Base-by-base conservation (phyloP, 2,888 invertebrate genomes). In the Oligia latruncula region DNA sequence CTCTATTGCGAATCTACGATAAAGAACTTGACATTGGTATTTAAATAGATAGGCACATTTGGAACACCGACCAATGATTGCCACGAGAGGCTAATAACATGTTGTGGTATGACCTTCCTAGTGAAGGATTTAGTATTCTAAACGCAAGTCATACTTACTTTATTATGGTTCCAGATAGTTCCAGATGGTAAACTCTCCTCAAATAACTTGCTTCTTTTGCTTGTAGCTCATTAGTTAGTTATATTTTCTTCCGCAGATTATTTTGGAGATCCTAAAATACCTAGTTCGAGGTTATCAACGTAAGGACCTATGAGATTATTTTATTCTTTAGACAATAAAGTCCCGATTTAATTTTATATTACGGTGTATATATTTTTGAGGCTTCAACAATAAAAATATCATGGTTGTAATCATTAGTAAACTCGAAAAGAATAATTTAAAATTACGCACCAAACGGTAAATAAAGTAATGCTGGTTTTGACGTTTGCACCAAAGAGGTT, bases 71-170 rank as follows among this genome's bases (percentile, higher is more conserved):
- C 46, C 4, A 15, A 67, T 75, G 43, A 74, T 49, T 58, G 71
- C 67, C 71, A 71, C 55, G 60, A 40, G 11, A 64, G 74, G 71
- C 55, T 71, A 80, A 46, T 78, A 87, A 70, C 84, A 66, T 70
- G 68, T 70, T 72, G 74, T 60, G 49, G 73, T 46, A 75, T 75
- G 85, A 85, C 90, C 87, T 87, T 82, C 29, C 1, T 64, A 64
- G 9, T 58, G 84, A 90, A 87, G 84, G 84, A 40, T 40, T 90
- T 74, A 83, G 40, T 76, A 77, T 70, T 78, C 62, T 77, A 78
- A 83, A 78, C 67, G 71, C 66, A 74, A 74, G 71, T 78, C 71
- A 79, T 82, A 88, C 88, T 88, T 74, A 87, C 89, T 77, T 77
- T 49, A 15, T 2, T 43, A 58, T 0, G 40, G 15, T 68, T 71